Evolutionary conservation across 2,888 invertebrate genomes (phyloP), one percentile per base, ranked within the genome.

Genomic region (Idaea straminata): DNA sequence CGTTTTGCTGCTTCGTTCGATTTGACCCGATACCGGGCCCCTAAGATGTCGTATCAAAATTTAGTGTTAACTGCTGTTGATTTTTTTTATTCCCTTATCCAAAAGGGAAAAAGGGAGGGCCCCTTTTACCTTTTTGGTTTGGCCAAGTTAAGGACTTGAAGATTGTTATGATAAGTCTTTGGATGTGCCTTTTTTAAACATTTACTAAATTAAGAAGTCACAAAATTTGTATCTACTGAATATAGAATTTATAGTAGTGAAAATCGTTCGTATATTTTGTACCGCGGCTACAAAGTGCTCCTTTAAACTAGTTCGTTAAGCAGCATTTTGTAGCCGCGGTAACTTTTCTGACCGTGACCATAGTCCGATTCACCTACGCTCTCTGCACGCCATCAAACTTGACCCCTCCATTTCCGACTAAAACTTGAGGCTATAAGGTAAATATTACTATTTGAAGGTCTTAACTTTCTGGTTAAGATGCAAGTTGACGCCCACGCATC

Each of bases 281-380:
- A 57, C 7, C 57, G 15, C 57, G 57, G 25, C 2, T 25, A 25
- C 25, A 25, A 47, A 47, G 10, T 10, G 47, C 47, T 47, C 47
- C 47, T 13, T 47, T 13, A 7, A 3, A 36, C 13, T 47, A 10
- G 5, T 13, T 47, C 10, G 58, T 47, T 68, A 58, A 67, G 69
- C 71, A 64, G 62, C 64, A 67, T 66, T 61, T 69, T 71, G 61
- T 73, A 71, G 68, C 68, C 74, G 70, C 74, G 81, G 77, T 79
- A 74, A 79, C 72, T 75, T 77, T 73, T 70, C 72, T 77, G 86
- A 74, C 82, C 81, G 76, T 81, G 78, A 78, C 83, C 81, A 76
- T 68, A 77, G 76, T 76, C 81, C 80, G 80, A 82, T 77, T 82
- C 87, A 83, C 90, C 89, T 85, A 89, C 87, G 85, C 83, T 69